Percentiles rank a stretch among this genome's conserved stretches.
phyloP scores from a whole-genome alignment of 2,888 invertebrate genomes.

The Diadegma fenestrale region DNA sequence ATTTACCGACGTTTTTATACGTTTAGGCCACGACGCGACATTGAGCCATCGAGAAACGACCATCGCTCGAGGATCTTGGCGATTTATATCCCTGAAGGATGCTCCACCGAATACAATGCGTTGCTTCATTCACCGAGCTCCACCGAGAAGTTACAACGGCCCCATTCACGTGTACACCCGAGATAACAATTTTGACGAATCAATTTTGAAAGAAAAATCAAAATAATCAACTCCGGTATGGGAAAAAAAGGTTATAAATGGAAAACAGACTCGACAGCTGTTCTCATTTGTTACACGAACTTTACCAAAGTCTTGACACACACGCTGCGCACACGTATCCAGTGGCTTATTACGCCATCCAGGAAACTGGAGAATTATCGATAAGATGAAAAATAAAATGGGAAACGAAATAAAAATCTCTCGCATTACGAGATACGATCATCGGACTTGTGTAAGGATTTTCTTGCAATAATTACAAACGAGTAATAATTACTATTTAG shows the following conservation, averaged over 20 bases:
- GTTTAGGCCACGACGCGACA: conserved; percentile 61
- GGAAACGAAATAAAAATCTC: conserved; percentile 23
- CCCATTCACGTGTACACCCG: conserved; percentile 7
- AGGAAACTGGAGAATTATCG: conserved; percentile 48
- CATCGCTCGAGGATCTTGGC: conserved; percentile 34
- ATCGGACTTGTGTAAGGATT: conserved; percentile 43
- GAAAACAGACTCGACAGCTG: not conserved
- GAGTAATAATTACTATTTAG: conserved; percentile 70
- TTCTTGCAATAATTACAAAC: conserved; percentile 56
- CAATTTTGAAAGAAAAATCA: conserved; percentile 44
- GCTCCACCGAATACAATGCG: conserved; percentile 50
- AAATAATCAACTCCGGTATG: not conserved
- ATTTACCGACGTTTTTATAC: not conserved
- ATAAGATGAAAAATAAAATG: conserved; percentile 22
- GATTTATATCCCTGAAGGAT: not conserved
- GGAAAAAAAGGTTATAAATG: conserved; percentile 17
- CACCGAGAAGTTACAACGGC: conserved; percentile 18
- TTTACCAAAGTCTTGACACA: not conserved
- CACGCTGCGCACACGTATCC: not conserved
- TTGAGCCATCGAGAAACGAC: conserved; percentile 61
- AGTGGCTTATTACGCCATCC: conserved; percentile 58
- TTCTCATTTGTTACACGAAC: conserved; percentile 38
- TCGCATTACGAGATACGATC: conserved; percentile 59
- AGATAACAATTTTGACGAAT: conserved; percentile 33
- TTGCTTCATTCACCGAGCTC: conserved; percentile 54